Evolutionary conservation across 2,797 vertebrate genomes (phyloP).

Genomic region (Antennarius maculatus): DNA sequence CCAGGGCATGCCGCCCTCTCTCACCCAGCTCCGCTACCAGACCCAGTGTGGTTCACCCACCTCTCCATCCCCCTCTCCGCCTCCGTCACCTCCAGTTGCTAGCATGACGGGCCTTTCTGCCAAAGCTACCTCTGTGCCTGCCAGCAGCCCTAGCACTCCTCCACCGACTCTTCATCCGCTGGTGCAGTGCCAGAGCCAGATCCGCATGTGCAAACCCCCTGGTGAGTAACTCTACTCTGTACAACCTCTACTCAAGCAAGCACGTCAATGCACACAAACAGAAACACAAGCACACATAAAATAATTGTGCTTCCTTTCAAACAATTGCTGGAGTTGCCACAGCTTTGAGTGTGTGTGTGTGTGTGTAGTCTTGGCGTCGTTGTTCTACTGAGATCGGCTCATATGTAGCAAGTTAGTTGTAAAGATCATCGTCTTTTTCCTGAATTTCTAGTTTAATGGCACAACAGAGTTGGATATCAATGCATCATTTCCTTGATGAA

Average conservation of each 20-base stretch:
- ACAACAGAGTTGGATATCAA: slow-evolving; percentile 27
- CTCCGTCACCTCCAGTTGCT: slow-evolving; percentile 78
- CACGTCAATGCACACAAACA: slow-evolving; percentile 46
- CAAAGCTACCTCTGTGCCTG: slow-evolving; percentile 90
- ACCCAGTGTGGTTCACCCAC: slow-evolving; percentile 87
- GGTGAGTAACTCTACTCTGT: slow-evolving; percentile 81
- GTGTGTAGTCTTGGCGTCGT: slow-evolving; percentile 12
- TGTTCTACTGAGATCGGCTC: slow-evolving; percentile 29
- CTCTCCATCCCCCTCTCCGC: slow-evolving; percentile 79
- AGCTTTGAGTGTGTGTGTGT: slow-evolving; percentile 20
- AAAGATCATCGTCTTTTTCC: slow-evolving; percentile 48
- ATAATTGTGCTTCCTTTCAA: slow-evolving; percentile 36
- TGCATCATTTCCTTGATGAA: slow-evolving; percentile 28
- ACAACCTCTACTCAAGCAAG: slow-evolving; percentile 38
- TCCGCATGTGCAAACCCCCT: slow-evolving; percentile 91
- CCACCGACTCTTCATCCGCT: slow-evolving; percentile 82
- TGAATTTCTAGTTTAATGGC: slow-evolving; percentile 37
- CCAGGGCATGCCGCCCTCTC: slow-evolving; percentile 97
- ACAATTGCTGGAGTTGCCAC: slow-evolving; percentile 56
- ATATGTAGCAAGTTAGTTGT: slow-evolving; percentile 25
- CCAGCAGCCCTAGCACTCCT: slow-evolving; percentile 68
- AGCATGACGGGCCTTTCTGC: slow-evolving; percentile 82
- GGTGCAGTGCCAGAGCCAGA: slow-evolving; percentile 93
- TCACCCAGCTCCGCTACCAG: slow-evolving; percentile 96
- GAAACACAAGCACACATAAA: slow-evolving; percentile 29